Evolutionary conservation across 1,140 invertebrate genomes (phyloP).

Genomic region (Drosophila bocki): DNA sequence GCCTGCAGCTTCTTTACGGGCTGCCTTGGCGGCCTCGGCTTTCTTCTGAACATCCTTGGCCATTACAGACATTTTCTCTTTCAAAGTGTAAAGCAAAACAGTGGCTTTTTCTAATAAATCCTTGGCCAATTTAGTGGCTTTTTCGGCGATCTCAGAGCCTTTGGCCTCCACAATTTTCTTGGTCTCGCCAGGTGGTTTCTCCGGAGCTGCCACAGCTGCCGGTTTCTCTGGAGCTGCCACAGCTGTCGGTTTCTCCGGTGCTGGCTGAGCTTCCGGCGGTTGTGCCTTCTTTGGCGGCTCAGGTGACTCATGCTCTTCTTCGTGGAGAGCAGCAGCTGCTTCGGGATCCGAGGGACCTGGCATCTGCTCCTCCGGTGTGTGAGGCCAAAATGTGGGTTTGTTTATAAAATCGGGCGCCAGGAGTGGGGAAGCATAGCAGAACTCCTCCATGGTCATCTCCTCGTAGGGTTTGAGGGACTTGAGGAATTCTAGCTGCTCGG

Average conservation of each 20-base stretch:
- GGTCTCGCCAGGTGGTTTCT: neutral
- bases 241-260: neutral
- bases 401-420: slow-evolving; percentile 88
- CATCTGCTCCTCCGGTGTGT: slow-evolving; percentile 87
- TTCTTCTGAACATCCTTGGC: slow-evolving; percentile 22
- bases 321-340: slow-evolving; percentile 26
- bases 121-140: slow-evolving; percentile 20
- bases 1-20: neutral
- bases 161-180: slow-evolving; percentile 12
- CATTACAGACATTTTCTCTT: slow-evolving; percentile 9
- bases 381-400: slow-evolving; percentile 93
- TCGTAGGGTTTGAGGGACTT: slow-evolving; percentile 86
- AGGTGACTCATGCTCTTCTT: slow-evolving; percentile 1
- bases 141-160: slow-evolving; percentile 17
- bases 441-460: slow-evolving; percentile 96
- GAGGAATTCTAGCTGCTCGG: slow-evolving; percentile 17
- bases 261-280: neutral
- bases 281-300: slow-evolving; percentile 21
- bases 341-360: slow-evolving; percentile 45
- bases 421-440: slow-evolving; percentile 89
- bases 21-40: slow-evolving; percentile 10
- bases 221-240: neutral
- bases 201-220: neutral
- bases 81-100: slow-evolving; percentile 4
- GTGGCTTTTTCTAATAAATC: slow-evolving; percentile 20